Conservation (phyloP, 1,140 invertebrate species). For the Calliopsis andreniformis region DNA sequence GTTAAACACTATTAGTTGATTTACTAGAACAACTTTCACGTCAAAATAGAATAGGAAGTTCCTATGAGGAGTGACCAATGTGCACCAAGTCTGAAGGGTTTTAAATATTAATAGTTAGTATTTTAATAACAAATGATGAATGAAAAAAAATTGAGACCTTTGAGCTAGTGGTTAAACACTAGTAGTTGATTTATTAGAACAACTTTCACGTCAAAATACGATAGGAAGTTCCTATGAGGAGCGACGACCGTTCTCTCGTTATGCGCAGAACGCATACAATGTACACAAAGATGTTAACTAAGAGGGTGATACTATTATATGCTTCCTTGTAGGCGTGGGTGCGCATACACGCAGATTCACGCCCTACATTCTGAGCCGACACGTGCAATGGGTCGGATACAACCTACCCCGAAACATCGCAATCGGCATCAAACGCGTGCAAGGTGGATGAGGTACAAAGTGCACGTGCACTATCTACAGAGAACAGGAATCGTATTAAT, state of each 20-base stretch:
- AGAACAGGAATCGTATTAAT: constrained; percentile 23
- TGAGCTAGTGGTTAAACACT: too few species aligned
- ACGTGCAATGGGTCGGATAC: constrained; percentile 31
- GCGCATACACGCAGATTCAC: constrained; percentile 18
- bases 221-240: too few species aligned
- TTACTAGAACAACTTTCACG: neutral
- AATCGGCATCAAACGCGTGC: constrained; percentile 11
- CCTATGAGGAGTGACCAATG: too few species aligned
- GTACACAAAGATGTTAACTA: constrained; percentile 24
- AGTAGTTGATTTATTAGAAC: neutral
- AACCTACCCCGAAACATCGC: constrained; percentile 24
- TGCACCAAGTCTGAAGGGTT: too few species aligned
- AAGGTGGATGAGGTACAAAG: constrained; percentile 32
- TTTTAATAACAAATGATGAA: too few species aligned
- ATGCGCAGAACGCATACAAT: neutral
- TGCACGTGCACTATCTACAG: constrained; percentile 16
- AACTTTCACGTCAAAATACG: neutral
- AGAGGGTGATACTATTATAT: constrained; percentile 25
- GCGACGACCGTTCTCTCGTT: neutral
- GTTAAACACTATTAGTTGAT: too few species aligned
- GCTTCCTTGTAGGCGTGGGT: neutral
- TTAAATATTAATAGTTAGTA: too few species aligned
- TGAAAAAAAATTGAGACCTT: too few species aligned
- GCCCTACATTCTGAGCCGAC: constrained; percentile 19
- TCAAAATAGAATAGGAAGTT: neutral